Evolutionary conservation across 2,797 vertebrate species (phyloP).

Genomic region (Gastrophryne carolinensis): DNA sequence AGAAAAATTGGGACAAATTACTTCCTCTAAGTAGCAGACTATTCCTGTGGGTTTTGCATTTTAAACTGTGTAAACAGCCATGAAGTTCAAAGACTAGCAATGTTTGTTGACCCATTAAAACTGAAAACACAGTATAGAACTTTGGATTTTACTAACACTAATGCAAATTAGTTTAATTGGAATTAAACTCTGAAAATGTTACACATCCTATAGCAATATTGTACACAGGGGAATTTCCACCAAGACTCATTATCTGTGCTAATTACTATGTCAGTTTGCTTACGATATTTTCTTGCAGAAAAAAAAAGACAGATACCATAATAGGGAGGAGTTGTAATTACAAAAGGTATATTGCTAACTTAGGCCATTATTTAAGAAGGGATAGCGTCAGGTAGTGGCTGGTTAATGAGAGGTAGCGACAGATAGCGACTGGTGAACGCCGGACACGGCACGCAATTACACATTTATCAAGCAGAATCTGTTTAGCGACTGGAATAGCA

Average conservation of each 20-base stretch:
- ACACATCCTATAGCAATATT: conserved; percentile 24
- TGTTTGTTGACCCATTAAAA: conserved; percentile 38
- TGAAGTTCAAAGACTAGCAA: conserved; percentile 22
- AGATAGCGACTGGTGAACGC: too few relatives aligned
- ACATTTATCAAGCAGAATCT: too few relatives aligned
- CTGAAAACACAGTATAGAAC: conserved; percentile 17
- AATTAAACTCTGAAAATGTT: conserved; percentile 39
- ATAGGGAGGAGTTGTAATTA: conserved; percentile 23
- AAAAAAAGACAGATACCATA: background rate
- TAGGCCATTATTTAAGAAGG: too few relatives aligned
- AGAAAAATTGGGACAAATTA: conserved; percentile 1
- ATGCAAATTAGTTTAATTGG: conserved; percentile 38
- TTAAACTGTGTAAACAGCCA: conserved; percentile 25
- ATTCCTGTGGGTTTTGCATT: conserved; percentile 9
- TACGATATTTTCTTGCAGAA: conserved; percentile 21
- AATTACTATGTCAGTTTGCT: conserved; percentile 39
- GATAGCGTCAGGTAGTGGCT: too few relatives aligned
- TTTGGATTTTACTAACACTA: conserved; percentile 18
- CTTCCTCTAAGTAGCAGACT: background rate
- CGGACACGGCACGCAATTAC: too few relatives aligned
- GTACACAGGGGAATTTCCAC: conserved; percentile 18
- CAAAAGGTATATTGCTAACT: background rate
- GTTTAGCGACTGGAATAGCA: too few relatives aligned
- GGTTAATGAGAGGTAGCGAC: too few relatives aligned
- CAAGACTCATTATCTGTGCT: conserved; percentile 38